These are phyloP conservation scores for Deilephila porcellus DNA, from an alignment of 2,888 invertebrate genomes.

Conservation along the genomic window DNA sequence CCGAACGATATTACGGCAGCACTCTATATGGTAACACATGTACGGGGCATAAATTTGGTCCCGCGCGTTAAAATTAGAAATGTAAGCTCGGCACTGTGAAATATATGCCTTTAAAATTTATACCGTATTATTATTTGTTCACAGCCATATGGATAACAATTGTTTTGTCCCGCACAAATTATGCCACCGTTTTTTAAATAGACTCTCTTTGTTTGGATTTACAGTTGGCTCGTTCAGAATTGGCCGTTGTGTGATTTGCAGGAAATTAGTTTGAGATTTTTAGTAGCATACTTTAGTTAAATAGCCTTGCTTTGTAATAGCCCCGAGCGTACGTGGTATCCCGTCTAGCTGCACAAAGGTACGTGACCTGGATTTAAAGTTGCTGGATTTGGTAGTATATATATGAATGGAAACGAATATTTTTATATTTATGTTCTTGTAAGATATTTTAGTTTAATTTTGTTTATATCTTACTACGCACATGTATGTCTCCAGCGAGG, in stretches of 20 bases:
- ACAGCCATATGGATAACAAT: conserved; percentile 55
- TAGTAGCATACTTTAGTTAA: conserved; percentile 16
- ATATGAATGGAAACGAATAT: not conserved
- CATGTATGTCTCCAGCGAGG: too few species aligned
- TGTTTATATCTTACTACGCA: too few species aligned
- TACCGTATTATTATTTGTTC: conserved; percentile 61
- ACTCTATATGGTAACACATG: conserved; percentile 78
- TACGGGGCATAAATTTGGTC: conserved; percentile 75
- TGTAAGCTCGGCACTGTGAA: conserved; percentile 72
- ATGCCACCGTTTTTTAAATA: conserved; percentile 46
- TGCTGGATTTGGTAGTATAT: conserved; percentile 1
- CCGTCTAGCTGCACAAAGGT: conserved; percentile 20
- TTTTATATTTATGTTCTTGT: not conserved
- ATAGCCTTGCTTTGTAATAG: conserved; percentile 25
- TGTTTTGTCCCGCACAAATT: conserved; percentile 53
- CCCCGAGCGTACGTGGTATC: conserved; percentile 24
- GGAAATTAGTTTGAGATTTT: conserved; percentile 29
- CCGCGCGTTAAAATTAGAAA: conserved; percentile 82
- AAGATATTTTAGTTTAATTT: not conserved
- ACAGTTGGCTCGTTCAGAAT: conserved; percentile 32
- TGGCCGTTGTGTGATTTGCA: not conserved
- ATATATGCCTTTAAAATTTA: conserved; percentile 79
- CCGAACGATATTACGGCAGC: conserved; percentile 71
- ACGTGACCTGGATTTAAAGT: conserved; percentile 27
- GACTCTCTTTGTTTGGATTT: conserved; percentile 45